Evolutionary conservation across 2,888 invertebrate genomes (phyloP).

Genomic region (Labia minor): DNA sequence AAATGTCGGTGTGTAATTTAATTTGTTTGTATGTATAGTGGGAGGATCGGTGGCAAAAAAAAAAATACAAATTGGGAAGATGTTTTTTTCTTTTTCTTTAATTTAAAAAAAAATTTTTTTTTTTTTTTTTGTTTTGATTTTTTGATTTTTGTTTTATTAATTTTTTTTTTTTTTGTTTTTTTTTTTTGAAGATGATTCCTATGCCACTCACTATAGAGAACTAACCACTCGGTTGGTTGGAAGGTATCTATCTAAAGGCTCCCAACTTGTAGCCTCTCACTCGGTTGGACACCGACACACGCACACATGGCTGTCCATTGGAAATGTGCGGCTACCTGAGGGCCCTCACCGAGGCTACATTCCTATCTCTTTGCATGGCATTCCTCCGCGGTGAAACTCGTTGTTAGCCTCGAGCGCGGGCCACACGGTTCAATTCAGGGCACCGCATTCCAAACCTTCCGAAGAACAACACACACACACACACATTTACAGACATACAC

Average conservation of each 20-base stretch:
- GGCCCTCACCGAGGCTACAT: neutral
- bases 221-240: neutral
- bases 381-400: conserved; percentile 2
- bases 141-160: too few species aligned
- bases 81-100: too few species aligned
- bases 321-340: neutral
- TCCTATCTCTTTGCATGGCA: conserved; percentile 13
- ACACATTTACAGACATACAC: too few species aligned
- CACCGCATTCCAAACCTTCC: conserved; percentile 3
- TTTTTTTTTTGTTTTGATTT: too few species aligned
- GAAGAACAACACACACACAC: too few species aligned
- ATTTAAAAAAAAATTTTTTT: too few species aligned
- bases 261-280: neutral
- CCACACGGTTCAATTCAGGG: conserved; percentile 13
- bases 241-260: neutral
- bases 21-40: too few species aligned
- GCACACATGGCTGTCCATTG: neutral
- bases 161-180: too few species aligned
- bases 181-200: neutral
- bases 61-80: too few species aligned
- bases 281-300: neutral
- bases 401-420: neutral
- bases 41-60: too few species aligned
- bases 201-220: neutral
- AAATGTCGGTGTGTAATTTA: too few species aligned